Base-by-base conservation (phyloP, 2,888 invertebrate genomes). In the Xestia rhomboidea region DNA sequence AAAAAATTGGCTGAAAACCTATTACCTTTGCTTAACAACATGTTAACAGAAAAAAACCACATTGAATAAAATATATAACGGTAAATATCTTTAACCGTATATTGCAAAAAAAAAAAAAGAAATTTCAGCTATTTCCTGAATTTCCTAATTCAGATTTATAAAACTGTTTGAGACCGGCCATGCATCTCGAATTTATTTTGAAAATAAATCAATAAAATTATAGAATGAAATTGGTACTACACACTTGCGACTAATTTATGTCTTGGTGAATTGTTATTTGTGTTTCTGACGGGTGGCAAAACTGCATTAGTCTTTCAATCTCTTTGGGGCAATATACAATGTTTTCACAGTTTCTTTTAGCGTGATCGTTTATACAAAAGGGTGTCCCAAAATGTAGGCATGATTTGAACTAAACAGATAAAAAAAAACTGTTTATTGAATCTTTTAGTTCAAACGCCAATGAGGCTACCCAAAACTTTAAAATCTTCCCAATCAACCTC, bases 1-100 rank as follows among this genome's bases (percentile, higher is more conserved):
- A 93, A 92, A 49, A 93, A 93, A 92, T 94, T 93, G 95, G 95
- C 94, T 93, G 91, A 93, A 92, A 89, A 88, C 92, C 90, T 91
- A 85, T 91, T 88, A 92, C 92, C 92, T 93, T 92, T 90, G 91
- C 93, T 90, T 91, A 91, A 90, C 88, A 88, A 76, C 77, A 79
- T 73, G 79, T 77, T 68, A 73, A 74, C 66, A 83, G 38, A 64
- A 70, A 81, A 76, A 75, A 76, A 79, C 70, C 54, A 70, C 54
- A 75, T 76, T 38, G 1, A 38, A 62, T 38, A 8, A 41, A 64
- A 70, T 62, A 73, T n/a, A n/a, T n/a, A n/a, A n/a, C n/a, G n/a
- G n/a, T n/a, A n/a, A n/a, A n/a, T n/a, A n/a, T n/a, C n/a, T n/a
- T n/a, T n/a, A n/a, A n/a, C n/a, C n/a, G n/a, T n/a, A n/a, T 41